These are phyloP conservation scores for Mugil cephalus DNA, from an alignment of 2,113 vertebrate species.

Conservation along the genomic window DNA sequence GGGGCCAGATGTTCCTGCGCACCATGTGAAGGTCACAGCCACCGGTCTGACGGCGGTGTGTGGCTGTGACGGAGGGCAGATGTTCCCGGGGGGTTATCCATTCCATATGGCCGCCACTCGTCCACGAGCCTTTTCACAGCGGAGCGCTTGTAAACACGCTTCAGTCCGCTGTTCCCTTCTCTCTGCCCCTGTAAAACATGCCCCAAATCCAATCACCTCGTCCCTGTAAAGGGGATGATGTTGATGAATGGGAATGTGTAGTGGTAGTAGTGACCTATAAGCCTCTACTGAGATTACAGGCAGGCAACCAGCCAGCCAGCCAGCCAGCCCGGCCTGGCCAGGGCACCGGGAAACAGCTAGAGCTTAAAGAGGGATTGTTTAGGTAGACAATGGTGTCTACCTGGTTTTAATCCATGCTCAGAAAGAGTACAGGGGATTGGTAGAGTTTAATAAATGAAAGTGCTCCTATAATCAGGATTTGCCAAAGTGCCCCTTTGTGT, in stretches of 20 bases:
- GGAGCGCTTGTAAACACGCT: slow-evolving; percentile 76
- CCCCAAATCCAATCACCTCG: slow-evolving; percentile 83
- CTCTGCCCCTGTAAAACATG: slow-evolving; percentile 71
- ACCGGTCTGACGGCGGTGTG: slow-evolving; percentile 7
- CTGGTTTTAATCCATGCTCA: slow-evolving; percentile 82
- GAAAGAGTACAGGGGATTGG: slow-evolving; percentile 78
- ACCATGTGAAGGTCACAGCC: slow-evolving; percentile 67
- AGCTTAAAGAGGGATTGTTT: slow-evolving; percentile 83
- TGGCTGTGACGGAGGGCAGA: slow-evolving; percentile 74
- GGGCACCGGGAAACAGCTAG: slow-evolving; percentile 60
- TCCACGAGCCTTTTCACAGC: slow-evolving; percentile 75
- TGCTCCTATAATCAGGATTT: slow-evolving; percentile 87
- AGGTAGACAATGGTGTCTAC: slow-evolving; percentile 85
- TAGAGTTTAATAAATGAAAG: slow-evolving; percentile 88
- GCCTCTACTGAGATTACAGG: slow-evolving; percentile 72
- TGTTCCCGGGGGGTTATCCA: slow-evolving; percentile 73
- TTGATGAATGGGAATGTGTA: slow-evolving; percentile 75
- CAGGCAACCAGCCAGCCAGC: slow-evolving; percentile 48
- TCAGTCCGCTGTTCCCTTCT: slow-evolving; percentile 55
- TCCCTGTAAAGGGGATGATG: slow-evolving; percentile 73
- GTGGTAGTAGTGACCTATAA: slow-evolving; percentile 76
- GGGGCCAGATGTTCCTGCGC: slow-evolving; percentile 67
- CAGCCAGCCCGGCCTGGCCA: slow-evolving; percentile 42
- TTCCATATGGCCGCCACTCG: slow-evolving; percentile 78
- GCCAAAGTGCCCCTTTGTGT: slow-evolving; percentile 86